These are phyloP conservation scores for Acrossocheilus wenchowensis DNA, from an alignment of 2,797 vertebrate genomes.

Conservation along the genomic window DNA sequence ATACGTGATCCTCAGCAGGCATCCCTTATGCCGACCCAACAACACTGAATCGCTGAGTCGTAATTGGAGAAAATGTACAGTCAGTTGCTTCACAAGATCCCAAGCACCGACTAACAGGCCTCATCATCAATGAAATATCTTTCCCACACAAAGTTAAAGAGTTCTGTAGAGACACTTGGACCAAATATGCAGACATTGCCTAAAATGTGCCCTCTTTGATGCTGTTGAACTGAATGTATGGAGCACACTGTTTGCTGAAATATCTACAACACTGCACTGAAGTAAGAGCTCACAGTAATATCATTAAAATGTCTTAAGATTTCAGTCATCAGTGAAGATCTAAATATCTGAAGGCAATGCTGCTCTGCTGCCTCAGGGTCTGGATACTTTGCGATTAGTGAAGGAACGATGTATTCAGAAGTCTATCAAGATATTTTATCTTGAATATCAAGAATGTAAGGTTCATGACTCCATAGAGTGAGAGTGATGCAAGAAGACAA, in stretches of 20 bases:
- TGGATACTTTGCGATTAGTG: no score
- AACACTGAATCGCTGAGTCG: constrained; percentile 12
- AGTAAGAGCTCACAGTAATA: background rate
- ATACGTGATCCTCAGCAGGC: background rate
- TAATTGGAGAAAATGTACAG: constrained; percentile 7
- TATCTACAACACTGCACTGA: background rate
- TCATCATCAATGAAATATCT: background rate
- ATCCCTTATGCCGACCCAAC: background rate
- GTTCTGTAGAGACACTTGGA: background rate
- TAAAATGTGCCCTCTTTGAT: background rate
- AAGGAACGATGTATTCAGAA: no score
- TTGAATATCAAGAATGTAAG: no score
- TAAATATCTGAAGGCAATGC: no score
- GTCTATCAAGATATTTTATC: no score
- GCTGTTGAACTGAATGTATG: background rate
- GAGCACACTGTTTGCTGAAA: no score
- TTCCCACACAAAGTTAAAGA: background rate
- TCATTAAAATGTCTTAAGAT: no score
- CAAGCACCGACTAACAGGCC: background rate
- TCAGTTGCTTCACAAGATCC: constrained; percentile 17
- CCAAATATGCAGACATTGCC: background rate
- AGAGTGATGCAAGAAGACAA: no score
- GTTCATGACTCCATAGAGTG: no score
- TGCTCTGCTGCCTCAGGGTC: no score
- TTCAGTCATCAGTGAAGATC: no score